Evolutionary conservation across 2,797 vertebrate genomes (phyloP).

Genomic region (Adelosebastes latens): DNA sequence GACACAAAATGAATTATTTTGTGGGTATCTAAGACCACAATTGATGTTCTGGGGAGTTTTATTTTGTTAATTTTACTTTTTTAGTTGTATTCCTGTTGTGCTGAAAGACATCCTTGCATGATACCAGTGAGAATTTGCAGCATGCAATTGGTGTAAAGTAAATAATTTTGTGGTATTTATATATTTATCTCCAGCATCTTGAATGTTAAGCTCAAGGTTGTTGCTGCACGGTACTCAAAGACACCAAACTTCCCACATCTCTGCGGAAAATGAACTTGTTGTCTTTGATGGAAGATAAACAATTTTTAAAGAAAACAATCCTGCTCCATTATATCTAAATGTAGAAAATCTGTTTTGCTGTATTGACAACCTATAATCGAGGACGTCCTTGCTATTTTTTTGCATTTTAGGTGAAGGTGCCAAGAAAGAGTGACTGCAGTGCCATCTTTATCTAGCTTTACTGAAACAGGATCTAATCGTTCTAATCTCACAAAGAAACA

Average conservation of each 20-base stretch:
- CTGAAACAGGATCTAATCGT: neutral
- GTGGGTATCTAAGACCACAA: neutral
- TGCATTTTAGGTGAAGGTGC: neutral
- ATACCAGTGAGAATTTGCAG: neutral
- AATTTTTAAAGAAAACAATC: neutral
- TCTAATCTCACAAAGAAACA: neutral
- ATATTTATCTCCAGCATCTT: neutral
- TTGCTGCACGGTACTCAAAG: neutral
- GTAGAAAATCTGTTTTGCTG: neutral
- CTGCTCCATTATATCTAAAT: neutral
- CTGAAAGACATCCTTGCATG: neutral
- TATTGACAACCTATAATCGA: neutral
- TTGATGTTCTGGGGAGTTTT: constrained; percentile 4
- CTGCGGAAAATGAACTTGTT: neutral
- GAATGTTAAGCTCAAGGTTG: constrained; percentile 24
- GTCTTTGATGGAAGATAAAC: neutral
- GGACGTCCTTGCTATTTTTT: neutral
- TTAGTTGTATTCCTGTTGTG: neutral
- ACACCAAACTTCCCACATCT: neutral
- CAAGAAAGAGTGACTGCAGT: neutral
- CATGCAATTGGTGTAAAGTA: neutral
- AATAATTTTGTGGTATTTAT: neutral
- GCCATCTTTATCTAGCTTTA: neutral
- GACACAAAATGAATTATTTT: neutral
- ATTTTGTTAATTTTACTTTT: neutral